Conservation (phyloP, 1,140 invertebrate species). For the Paralvinella palmiformis region DNA sequence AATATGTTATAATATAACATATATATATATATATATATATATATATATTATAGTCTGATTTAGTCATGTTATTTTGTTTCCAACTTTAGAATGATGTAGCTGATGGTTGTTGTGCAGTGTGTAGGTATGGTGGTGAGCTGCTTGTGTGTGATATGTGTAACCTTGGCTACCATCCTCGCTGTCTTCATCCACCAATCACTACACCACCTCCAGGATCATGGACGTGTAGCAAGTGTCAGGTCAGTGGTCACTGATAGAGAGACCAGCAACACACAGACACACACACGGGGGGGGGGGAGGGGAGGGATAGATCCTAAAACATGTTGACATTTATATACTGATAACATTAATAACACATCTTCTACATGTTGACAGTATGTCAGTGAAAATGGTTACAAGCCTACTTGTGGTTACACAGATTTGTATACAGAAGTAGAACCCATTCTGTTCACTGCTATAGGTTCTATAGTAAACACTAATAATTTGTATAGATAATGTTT, state of each 20-base stretch:
- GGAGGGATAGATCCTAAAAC: neutral
- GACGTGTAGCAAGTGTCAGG: constrained; percentile 44
- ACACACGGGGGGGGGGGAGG: neutral
- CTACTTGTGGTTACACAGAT: neutral
- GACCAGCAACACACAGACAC: neutral
- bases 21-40: too few relatives aligned
- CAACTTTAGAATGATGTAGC: constrained; percentile 24
- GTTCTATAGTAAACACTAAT: neutral
- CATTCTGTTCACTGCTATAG: neutral
- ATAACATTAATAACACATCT: neutral
- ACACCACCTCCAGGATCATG: constrained; percentile 71
- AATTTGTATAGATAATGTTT: neutral
- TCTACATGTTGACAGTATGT: too few relatives aligned
- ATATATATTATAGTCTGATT: too few relatives aligned
- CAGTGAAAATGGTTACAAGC: neutral
- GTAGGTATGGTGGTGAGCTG: constrained; percentile 52
- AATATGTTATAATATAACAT: too few relatives aligned
- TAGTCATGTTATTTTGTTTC: neutral
- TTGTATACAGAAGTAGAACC: neutral
- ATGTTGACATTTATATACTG: neutral
- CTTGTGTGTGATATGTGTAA: constrained; percentile 92
- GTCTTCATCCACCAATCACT: constrained; percentile 83
- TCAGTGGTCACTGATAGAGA: constrained; percentile 19
- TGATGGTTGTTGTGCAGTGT: constrained; percentile 41
- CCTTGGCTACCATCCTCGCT: constrained; percentile 86